phyloP scores from a whole-genome alignment of 1,140 invertebrate species.

The Mercenaria mercenaria region DNA sequence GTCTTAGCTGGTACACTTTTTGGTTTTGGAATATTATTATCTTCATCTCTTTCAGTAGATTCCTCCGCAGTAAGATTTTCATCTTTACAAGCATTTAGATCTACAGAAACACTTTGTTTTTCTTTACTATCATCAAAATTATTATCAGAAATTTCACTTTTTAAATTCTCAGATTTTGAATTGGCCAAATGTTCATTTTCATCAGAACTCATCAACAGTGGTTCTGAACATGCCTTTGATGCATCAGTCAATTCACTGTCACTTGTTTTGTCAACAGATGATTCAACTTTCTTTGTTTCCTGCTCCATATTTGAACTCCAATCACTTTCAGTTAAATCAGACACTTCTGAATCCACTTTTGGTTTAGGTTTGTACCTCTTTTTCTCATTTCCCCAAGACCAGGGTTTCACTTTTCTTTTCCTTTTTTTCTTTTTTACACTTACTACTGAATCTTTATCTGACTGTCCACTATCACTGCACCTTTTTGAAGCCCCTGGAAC shows the following conservation, averaged over 20 bases:
- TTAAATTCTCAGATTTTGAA: background rate
- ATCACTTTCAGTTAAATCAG: slow-evolving; percentile 10
- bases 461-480: background rate
- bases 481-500: background rate
- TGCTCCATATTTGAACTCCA: background rate
- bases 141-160: background rate
- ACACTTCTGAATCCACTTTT: slow-evolving; percentile 11
- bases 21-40: background rate
- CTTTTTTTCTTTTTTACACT: slow-evolving; percentile 53
- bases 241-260: slow-evolving; percentile 7
- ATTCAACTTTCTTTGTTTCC: background rate
- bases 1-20: background rate
- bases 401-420: slow-evolving; percentile 64
- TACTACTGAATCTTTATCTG: background rate
- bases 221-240: background rate
- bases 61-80: background rate
- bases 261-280: background rate
- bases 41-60: background rate
- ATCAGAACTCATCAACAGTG: background rate
- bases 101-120: background rate
- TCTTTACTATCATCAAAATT: background rate
- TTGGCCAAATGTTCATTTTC: background rate
- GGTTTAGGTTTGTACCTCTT: slow-evolving; percentile 58
- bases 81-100: background rate
- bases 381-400: slow-evolving; percentile 67